Base-by-base conservation (phyloP, 2,113 vertebrate genomes). In the Esox niger region DNA sequence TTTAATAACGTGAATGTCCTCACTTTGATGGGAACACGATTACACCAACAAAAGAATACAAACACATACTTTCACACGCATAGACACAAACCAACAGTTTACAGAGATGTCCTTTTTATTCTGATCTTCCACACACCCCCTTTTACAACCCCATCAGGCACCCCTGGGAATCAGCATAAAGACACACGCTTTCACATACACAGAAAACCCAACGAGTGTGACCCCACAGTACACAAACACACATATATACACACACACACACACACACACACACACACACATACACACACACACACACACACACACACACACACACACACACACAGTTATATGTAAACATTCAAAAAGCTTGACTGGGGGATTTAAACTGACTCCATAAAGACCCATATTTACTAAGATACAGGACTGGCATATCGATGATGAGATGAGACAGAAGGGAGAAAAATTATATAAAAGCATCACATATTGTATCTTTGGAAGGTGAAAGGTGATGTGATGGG, bases 301-400 rank as follows among this genome's bases (percentile, higher is more conserved):
- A 47, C 46, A 47, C 46, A 20, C 46, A 47, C 46, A 47, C 46
- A 0, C 46, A 21, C 20, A 21, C 47, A 49, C 47, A 49, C 47
- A 49, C 47, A 49, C 76, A 68, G 61, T 75, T 70, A 62, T 80
- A 78, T 74, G 74, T 83, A 86, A 84, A 85, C 84, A 85, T 85
- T 88, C 81, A 82, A 84, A 86, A 76, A 81, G 80, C 82, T 76
- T 82, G 78, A 80, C 81, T 83, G 81, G 43, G 47, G 43, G 62
- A n/a, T 10, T 26, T 21, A 38, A 64, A 47, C 62, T 47, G 38
- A 64, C 47, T 61, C 54, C 71, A 62, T 75, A 83, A 38, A 77
- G 75, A 71, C 49, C 60, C 25, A 2, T 68, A 64, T 85, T 85
- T 84, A 79, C 84, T 76, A 23, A 76, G 71, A 71, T 76, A 68